Evolutionary conservation across 2,113 vertebrate species (phyloP).

Genomic region (Triplophysa rosa): DNA sequence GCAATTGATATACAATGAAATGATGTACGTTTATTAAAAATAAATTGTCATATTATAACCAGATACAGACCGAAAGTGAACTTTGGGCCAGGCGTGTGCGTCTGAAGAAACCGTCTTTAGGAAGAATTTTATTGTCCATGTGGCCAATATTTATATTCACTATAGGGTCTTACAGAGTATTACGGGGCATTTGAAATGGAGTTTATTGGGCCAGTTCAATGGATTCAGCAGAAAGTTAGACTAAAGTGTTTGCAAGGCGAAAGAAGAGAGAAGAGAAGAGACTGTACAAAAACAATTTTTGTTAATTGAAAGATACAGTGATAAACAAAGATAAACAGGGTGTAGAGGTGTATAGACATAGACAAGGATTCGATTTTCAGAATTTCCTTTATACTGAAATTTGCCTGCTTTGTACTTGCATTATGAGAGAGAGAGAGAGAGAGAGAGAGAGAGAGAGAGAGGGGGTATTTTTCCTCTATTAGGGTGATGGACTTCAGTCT

Average conservation of each 20-base stretch:
- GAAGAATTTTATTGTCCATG: background rate
- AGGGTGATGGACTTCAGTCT: slow-evolving; percentile 1
- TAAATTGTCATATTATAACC: no score
- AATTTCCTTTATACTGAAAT: background rate
- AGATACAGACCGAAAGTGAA: no score
- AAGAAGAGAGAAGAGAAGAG: background rate
- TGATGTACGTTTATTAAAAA: no score
- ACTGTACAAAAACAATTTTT: no score
- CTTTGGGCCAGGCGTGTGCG: no score
- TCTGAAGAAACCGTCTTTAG: no score
- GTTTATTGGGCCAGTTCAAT: slow-evolving; percentile 28
- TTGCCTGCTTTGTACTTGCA: background rate
- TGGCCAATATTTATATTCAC: slow-evolving; percentile 20
- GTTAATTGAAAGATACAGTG: background rate
- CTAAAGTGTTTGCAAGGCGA: background rate
- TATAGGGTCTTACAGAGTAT: slow-evolving; percentile 16
- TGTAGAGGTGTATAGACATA: background rate
- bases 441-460: background rate
- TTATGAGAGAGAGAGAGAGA: background rate
- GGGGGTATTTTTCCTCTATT: background rate
- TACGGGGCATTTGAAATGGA: slow-evolving; percentile 20
- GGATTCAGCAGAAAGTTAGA: background rate
- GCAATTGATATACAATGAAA: no score
- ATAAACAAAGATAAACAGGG: background rate
- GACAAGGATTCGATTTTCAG: background rate